Evolutionary conservation across 2,797 vertebrate genomes (phyloP), one percentile per base, ranked within the genome.

Genomic region (Parauchenoglanis ngamensis): DNA sequence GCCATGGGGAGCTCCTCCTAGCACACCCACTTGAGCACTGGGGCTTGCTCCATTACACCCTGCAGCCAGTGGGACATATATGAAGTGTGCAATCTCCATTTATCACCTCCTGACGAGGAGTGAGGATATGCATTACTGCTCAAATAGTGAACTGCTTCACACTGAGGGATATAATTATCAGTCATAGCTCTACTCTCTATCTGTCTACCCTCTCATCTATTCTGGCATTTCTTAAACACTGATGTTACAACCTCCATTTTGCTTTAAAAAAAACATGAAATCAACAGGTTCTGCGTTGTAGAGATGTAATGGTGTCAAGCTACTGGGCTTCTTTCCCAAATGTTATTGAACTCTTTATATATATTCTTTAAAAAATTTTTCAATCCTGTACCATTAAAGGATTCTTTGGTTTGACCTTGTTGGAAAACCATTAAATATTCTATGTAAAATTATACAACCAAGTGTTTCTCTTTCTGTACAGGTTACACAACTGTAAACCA

Each of bases 81-180:
- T 57, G 59, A 89, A 77, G 83, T 85, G 65, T 80, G 65, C 40
- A n/a, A 85, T 88, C 25, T 80, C 72, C 54, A 86, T 87, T 87
- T 81, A 83, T 87, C 73, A 87, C 61, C 65, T 84, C n/a, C 68
- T 87, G 80, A 78, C 1, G 46, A 86, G 57, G 80, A 83, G 85
- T 15, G 44, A 86, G 81, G 76, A 57, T 57, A n/a, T 46, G 76
- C 61, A 61, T 78, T 80, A 79, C 70, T 44, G 46, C 81, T 85
- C n/a, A 77, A 84, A 85, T 52, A 49, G 77, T 19, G 25, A 23
- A 70, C 11, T 70, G 31, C 72, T 70, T 77, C 13, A 79, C 59
- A 84, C 77, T 25, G 21, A 59, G 52, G 52, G 52, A 57, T 23
- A 35, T 57, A 57, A 59, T 79, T 23, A 79, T 57, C 15, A 12